Evolutionary conservation across 2,113 vertebrate species (phyloP).

Genomic region (Notarius quadriscutis): DNA sequence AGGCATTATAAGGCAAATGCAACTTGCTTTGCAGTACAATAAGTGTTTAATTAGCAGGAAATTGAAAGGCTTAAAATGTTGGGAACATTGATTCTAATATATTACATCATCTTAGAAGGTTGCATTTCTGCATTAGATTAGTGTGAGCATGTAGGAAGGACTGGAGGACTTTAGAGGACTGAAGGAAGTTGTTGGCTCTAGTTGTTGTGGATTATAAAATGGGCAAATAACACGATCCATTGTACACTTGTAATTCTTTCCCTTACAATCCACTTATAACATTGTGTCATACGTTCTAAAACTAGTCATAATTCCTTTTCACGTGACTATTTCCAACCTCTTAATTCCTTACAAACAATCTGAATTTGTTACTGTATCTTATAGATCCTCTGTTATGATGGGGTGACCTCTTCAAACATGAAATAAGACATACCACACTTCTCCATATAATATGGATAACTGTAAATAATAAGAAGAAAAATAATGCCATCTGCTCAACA

Average conservation of each 20-base stretch:
- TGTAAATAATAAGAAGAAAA: background rate
- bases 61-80: background rate
- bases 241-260: conserved; percentile 12
- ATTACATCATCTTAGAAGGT: conserved; percentile 3
- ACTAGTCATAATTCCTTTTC: background rate
- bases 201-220: conserved; percentile 42
- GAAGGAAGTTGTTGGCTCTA: background rate
- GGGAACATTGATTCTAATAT: background rate
- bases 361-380: background rate
- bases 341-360: background rate
- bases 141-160: conserved; percentile 11
- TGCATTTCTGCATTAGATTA: conserved; percentile 28
- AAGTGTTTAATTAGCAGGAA: background rate
- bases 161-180: conserved; percentile 11
- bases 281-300: background rate
- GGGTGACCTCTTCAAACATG: background rate
- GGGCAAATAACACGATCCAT: conserved; percentile 44
- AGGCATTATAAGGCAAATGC: background rate
- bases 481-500: background rate
- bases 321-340: background rate
- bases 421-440: background rate
- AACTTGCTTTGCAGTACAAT: background rate
- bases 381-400: background rate
- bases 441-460: background rate
- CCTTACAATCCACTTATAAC: background rate